phyloP scores from a whole-genome alignment of 2,113 vertebrate species.

The Zosterops lateralis region DNA sequence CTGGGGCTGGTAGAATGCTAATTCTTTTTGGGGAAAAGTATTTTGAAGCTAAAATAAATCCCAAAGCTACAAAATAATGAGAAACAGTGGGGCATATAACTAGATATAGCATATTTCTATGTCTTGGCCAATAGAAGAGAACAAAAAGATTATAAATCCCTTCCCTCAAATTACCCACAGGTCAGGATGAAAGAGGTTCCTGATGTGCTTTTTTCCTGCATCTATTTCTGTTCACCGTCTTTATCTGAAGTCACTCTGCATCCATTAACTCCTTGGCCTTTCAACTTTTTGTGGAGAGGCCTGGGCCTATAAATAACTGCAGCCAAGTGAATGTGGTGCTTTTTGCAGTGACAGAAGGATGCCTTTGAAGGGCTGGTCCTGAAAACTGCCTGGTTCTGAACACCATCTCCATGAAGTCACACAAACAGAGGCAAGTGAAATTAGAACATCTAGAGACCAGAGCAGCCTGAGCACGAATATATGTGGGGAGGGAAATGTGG shows the following conservation, averaged over 20 bases:
- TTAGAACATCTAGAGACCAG: background rate
- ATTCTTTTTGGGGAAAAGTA: background rate
- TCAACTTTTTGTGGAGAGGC: background rate
- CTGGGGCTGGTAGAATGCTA: background rate
- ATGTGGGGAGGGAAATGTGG: background rate
- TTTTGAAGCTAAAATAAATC: background rate
- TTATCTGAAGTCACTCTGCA: background rate
- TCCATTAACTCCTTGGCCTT: conserved; percentile 9
- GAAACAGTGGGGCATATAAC: background rate
- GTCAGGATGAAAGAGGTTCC: background rate
- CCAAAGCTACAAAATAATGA: background rate
- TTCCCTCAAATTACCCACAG: background rate
- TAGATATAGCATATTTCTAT: background rate
- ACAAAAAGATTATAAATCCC: background rate
- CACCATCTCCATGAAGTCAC: background rate
- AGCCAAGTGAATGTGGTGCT: background rate
- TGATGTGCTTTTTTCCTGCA: background rate
- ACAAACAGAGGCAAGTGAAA: background rate
- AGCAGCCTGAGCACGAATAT: background rate
- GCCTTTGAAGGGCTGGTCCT: background rate
- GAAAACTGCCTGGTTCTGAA: background rate
- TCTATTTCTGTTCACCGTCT: conserved; percentile 6
- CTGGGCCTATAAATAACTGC: background rate
- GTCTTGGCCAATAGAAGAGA: background rate
- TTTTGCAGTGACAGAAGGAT: background rate